Evolutionary conservation across 1,140 invertebrate species (phyloP).

Genomic region (Neodiprion lecontei): DNA sequence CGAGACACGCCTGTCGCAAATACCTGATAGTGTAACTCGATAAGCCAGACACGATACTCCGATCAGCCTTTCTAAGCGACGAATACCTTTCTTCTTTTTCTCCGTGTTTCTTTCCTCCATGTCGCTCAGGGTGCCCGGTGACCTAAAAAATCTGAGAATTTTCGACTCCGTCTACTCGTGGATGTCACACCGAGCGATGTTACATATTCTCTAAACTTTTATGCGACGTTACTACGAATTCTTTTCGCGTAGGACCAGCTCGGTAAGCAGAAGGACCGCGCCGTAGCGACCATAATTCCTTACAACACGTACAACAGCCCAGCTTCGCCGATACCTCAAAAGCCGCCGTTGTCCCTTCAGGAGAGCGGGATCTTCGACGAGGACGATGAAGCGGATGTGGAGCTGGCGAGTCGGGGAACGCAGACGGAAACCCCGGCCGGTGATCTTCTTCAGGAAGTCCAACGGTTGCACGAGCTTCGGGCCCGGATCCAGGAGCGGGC

Average conservation of each 20-base stretch:
- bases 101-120: too few species aligned
- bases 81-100: too few species aligned
- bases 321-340: conserved; percentile 40
- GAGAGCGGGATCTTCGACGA: conserved; percentile 65
- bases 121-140: too few species aligned
- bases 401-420: conserved; percentile 46
- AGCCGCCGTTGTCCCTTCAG: conserved; percentile 54
- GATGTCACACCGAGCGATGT: too few species aligned
- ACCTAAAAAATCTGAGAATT: too few species aligned
- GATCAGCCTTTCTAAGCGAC: too few species aligned
- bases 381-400: conserved; percentile 39
- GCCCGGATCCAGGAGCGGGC: conserved; percentile 52
- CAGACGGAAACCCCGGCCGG: conserved; percentile 54
- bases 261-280: conserved; percentile 48
- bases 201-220: too few species aligned
- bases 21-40: neutral
- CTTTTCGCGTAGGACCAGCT: conserved; percentile 33
- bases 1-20: neutral
- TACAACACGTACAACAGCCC: conserved; percentile 40
- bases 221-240: too few species aligned
- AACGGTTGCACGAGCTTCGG: conserved; percentile 51
- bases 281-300: conserved; percentile 53
- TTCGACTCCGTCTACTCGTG: too few species aligned
- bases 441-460: conserved; percentile 52
- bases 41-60: neutral